Evolutionary conservation across 2,113 vertebrate species (phyloP).

Genomic region (Stercorarius parasiticus): DNA sequence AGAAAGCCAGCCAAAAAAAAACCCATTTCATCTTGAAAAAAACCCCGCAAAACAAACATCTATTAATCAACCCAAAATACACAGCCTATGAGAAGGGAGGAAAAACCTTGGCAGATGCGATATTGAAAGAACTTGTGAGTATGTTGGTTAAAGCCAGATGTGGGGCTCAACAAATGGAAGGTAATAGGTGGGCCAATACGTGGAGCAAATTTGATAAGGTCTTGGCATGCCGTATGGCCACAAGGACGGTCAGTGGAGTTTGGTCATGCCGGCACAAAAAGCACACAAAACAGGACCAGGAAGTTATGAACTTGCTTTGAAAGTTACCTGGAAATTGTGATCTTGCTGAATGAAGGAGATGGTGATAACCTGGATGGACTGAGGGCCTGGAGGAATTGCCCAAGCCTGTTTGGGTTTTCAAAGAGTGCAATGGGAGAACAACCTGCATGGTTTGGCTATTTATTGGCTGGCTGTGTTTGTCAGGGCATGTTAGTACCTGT

Average conservation of each 20-base stretch:
- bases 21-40: neutral
- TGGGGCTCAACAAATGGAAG: neutral
- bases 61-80: neutral
- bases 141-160: neutral
- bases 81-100: neutral
- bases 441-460: neutral
- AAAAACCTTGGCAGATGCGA: neutral
- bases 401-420: neutral
- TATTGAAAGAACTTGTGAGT: neutral
- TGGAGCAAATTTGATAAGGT: neutral
- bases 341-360: neutral
- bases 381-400: neutral
- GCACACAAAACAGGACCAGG: neutral
- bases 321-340: neutral
- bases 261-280: neutral
- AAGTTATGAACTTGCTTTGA: neutral
- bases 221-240: neutral
- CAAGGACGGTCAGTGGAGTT: neutral
- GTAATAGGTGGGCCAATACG: neutral
- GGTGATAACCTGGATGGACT: neutral
- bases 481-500: neutral
- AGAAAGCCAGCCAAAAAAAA: conserved; percentile 3
- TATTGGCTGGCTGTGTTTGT: neutral
- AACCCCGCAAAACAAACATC: neutral
- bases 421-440: neutral